Evolutionary conservation across 2,797 vertebrate genomes (phyloP).

Genomic region (Discoglossus pictus): DNA sequence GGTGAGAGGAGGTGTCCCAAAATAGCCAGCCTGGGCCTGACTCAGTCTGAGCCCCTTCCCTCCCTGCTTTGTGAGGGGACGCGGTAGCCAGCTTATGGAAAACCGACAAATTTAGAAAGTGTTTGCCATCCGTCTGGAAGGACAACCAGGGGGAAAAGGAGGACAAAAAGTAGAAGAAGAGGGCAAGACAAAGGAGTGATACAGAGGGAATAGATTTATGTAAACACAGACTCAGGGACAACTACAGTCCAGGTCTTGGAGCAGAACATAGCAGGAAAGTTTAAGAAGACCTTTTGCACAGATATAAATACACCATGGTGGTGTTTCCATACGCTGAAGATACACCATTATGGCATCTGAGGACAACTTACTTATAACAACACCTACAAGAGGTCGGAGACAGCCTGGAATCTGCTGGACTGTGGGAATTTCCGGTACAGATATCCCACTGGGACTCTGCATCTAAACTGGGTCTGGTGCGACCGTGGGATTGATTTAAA

Average conservation of each 20-base stretch:
- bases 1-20: constrained; percentile 60
- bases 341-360: not conserved
- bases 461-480: not conserved
- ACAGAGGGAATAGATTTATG: no score
- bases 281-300: not conserved
- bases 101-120: constrained; percentile 68
- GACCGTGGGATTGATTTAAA: constrained; percentile 14
- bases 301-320: not conserved
- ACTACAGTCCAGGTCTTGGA: no score
- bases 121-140: constrained; percentile 37
- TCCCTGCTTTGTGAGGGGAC: constrained; percentile 37
- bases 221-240: no score
- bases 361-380: not conserved
- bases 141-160: constrained; percentile 47
- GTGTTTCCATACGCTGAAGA: not conserved
- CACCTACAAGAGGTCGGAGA: not conserved
- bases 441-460: not conserved
- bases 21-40: constrained; percentile 63
- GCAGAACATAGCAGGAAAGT: not conserved
- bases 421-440: not conserved
- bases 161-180: not conserved
- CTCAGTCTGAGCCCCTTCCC: constrained; percentile 23
- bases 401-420: not conserved
- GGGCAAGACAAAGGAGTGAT: not conserved
- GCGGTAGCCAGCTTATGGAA: constrained; percentile 50